Evolutionary conservation across 2,113 vertebrate genomes (phyloP), one percentile per base, ranked within the genome.

Genomic region (Marcusenius ussheri): DNA sequence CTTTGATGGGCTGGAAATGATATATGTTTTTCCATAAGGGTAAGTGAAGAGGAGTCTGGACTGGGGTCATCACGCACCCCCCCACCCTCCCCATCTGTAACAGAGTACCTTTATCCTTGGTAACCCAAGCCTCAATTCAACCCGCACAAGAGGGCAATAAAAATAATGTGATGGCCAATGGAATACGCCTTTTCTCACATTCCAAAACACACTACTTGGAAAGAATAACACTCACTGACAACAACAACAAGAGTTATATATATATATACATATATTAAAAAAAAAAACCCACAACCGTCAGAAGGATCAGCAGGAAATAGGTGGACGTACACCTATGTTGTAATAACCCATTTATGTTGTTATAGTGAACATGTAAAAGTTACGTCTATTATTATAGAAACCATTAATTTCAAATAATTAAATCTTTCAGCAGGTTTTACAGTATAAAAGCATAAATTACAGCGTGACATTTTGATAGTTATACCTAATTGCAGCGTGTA

Each of bases 1-100:
- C 62, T 89, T 74, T 49, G 35, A 74, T 89, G 88, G 35, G 58
- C 62, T 47, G 39, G 45, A 74, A 74, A 89, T 74, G 56, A 88
- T 89, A 35, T 74, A 74, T 89, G 88, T n/a, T 89, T 89, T 89
- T 89, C 58, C 88, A 70, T 70, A 74, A 74, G n/a, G 58, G 13
- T 46, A 74, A 47, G 13, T n/a, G 45, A 47, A 51, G 49, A 87
- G 39, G 83, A 47, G 35, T 42, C 45, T 46, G 83, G 83, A 46
- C 83, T 42, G 74, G 74, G 74, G 74, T 80, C 35, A 80, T 42
- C 31, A 10, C 35, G 35, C 10, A 0, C 24, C n/a, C 62, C n/a
- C n/a, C 24, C 62, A 2, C 31, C 70, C 31, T 0, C 35, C 39
- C 45, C 42, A n/a, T 47, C 17, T n/a, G 83, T 84, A 84, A 84